Conservation (phyloP, 2,113 vertebrate species). For the Ceuthmochares aereus region DNA sequence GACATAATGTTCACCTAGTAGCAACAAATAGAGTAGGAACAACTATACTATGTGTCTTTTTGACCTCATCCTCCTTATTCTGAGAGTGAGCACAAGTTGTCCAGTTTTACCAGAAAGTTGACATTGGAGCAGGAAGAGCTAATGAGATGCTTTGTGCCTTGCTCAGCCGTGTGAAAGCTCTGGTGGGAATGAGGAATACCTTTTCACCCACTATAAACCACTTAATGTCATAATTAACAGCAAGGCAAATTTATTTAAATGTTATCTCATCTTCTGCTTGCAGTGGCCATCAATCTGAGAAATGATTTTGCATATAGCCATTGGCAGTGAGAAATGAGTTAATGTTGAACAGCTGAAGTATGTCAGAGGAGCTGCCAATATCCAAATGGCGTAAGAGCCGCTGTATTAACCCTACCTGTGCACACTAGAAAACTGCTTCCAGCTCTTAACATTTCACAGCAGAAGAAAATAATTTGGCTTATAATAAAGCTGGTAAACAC, state of each 20-base stretch:
- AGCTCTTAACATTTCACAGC: neutral
- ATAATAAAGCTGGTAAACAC: neutral
- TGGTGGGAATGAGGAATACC: neutral
- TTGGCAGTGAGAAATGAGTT: neutral
- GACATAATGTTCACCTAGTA: neutral
- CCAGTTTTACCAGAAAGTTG: neutral
- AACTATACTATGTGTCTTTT: neutral
- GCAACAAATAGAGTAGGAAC: neutral
- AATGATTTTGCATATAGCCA: neutral
- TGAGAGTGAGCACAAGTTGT: neutral
- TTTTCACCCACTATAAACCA: conserved; percentile 1
- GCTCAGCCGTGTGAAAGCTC: neutral
- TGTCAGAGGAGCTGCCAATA: neutral
- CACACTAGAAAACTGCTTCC: neutral
- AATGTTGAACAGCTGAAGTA: neutral
- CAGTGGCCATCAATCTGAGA: neutral
- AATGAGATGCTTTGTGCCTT: neutral
- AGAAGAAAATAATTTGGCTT: neutral
- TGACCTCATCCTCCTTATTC: neutral
- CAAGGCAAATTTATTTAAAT: conserved; percentile 3
- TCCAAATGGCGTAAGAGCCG: neutral
- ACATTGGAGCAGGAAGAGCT: neutral
- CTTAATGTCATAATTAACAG: neutral
- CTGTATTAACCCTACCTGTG: neutral
- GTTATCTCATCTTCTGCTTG: neutral